Conservation (phyloP, 2,888 invertebrate species). For the Sthenelais limicola region DNA sequence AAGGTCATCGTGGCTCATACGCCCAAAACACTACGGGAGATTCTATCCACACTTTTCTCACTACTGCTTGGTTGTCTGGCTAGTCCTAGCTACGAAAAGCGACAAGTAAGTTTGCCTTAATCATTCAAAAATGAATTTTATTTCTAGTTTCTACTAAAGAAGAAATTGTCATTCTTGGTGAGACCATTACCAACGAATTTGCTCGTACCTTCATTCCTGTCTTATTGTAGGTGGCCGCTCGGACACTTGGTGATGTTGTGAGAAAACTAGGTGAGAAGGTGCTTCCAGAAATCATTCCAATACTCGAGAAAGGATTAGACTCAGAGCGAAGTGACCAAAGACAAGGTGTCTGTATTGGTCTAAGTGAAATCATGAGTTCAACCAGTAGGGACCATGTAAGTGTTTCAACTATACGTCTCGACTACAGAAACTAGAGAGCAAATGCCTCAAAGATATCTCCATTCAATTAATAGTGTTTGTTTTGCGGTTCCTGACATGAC, state of each 20-base stretch:
- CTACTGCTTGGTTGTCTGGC: conserved; percentile 94
- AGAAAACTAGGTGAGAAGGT: conserved; percentile 97
- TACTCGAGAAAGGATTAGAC: conserved; percentile 92
- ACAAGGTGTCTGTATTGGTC: conserved; percentile 98
- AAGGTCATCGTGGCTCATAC: conserved; percentile 99
- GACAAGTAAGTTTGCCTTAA: conserved; percentile 77
- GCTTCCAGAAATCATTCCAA: conserved; percentile 97
- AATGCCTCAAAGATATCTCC: too few relatives aligned
- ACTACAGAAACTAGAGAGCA: too few relatives aligned
- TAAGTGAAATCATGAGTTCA: conserved; percentile 97
- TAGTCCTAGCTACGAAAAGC: conserved; percentile 95
- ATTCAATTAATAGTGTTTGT: too few relatives aligned
- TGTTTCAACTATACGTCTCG: too few relatives aligned
- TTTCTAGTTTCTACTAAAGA: neutral
- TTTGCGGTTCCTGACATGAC: too few relatives aligned
- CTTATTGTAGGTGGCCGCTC: conserved; percentile 83
- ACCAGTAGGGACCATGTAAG: conserved; percentile 85
- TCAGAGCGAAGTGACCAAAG: conserved; percentile 94
- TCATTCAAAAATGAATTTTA: neutral
- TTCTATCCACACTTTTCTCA: conserved; percentile 93
- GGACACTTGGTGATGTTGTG: conserved; percentile 96
- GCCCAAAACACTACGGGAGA: conserved; percentile 95
- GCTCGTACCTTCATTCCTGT: too few relatives aligned
- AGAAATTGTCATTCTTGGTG: too few relatives aligned
- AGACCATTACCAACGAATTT: neutral